Evolutionary conservation across 2,113 vertebrate species (phyloP).

Genomic region (Macrotis lagotis): DNA sequence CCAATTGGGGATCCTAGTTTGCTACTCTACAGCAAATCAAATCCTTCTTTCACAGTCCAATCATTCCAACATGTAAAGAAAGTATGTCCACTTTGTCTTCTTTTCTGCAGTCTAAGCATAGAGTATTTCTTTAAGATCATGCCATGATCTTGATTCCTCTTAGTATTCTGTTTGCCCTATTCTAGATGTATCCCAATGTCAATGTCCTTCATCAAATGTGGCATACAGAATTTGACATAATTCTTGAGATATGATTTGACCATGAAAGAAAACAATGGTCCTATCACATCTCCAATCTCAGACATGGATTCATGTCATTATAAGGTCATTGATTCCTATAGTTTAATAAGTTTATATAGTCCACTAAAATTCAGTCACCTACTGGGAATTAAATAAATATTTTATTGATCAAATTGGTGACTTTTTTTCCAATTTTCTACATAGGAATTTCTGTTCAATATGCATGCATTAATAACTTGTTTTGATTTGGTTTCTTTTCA

Average conservation of each 20-base stretch:
- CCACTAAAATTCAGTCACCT: neutral
- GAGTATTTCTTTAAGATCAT: neutral
- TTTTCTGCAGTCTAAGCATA: neutral
- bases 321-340: neutral
- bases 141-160: neutral
- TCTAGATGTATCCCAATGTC: neutral
- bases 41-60: neutral
- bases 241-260: neutral
- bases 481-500: conserved; percentile 30
- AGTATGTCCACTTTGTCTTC: neutral
- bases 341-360: neutral
- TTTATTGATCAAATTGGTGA: neutral
- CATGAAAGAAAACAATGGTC: neutral
- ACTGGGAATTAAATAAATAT: neutral
- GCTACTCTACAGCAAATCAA: neutral
- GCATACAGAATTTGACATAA: neutral
- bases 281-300: neutral
- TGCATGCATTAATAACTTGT: neutral
- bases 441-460: conserved; percentile 23
- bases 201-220: neutral
- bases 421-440: conserved; percentile 9
- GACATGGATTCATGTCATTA: neutral
- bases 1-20: neutral
- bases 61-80: neutral
- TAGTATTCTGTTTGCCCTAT: neutral